Evolutionary conservation across 2,888 invertebrate genomes (phyloP).

Genomic region (Eumacrocentrus americanus): DNA sequence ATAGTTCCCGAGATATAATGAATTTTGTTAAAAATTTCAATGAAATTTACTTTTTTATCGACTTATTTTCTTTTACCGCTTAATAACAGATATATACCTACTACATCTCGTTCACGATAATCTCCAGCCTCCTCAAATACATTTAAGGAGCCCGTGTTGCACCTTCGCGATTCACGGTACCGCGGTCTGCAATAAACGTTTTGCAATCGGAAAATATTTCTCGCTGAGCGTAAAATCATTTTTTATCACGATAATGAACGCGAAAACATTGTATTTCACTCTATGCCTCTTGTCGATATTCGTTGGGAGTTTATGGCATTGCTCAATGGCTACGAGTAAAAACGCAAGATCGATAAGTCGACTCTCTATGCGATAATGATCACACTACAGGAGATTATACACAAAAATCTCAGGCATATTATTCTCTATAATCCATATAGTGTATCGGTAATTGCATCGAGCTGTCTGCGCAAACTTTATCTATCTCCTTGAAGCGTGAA

Average conservation of each 20-base stretch:
- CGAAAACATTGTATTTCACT: constrained; percentile 12
- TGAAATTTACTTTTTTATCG: too few relatives aligned
- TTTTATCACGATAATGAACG: constrained; percentile 3
- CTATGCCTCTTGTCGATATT: neutral
- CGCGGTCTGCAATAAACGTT: too few relatives aligned
- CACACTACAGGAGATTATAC: constrained; percentile 33
- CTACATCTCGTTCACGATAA: too few relatives aligned
- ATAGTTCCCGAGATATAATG: too few relatives aligned
- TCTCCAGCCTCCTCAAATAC: constrained; percentile 9
- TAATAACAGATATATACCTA: too few relatives aligned
- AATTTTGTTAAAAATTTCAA: too few relatives aligned
- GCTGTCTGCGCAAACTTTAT: constrained; percentile 51
- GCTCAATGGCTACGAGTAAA: constrained; percentile 31
- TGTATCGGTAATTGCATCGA: constrained; percentile 54
- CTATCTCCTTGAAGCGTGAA: constrained; percentile 44
- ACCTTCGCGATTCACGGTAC: constrained; percentile 11
- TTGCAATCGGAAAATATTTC: constrained; percentile 17
- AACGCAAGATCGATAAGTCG: constrained; percentile 47
- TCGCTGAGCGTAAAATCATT: constrained; percentile 6
- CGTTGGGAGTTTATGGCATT: constrained; percentile 26
- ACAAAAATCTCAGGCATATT: constrained; percentile 19
- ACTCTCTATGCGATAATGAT: constrained; percentile 47
- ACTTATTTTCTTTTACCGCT: too few relatives aligned
- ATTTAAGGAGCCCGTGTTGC: constrained; percentile 15
- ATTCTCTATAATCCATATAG: constrained; percentile 30